phyloP scores from a whole-genome alignment of 2,888 invertebrate species.

The Pediacus dermestoides region DNA sequence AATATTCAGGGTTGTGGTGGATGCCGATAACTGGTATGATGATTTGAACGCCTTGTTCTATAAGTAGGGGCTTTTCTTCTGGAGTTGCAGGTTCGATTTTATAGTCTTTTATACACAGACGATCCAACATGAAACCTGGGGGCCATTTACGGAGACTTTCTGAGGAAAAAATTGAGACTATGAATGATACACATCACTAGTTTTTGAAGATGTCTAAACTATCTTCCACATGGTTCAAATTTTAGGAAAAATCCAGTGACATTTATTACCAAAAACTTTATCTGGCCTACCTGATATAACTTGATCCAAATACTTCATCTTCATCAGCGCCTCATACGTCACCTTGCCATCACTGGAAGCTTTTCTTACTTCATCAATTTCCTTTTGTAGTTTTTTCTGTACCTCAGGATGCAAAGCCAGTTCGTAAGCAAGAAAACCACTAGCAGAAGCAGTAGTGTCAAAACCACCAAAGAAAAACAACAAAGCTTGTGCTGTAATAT shows the following conservation, averaged over 20 bases:
- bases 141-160: constrained; percentile 55
- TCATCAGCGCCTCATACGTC: constrained; percentile 41
- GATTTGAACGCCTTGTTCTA: constrained; percentile 36
- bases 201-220: too few species aligned
- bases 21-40: constrained; percentile 41
- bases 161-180: constrained; percentile 45
- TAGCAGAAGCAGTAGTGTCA: constrained; percentile 47
- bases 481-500: constrained; percentile 54
- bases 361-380: constrained; percentile 39
- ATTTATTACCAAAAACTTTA: too few species aligned
- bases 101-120: constrained; percentile 51
- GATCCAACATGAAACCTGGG: constrained; percentile 49
- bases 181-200: too few species aligned
- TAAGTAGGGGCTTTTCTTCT: constrained; percentile 17
- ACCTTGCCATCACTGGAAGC: constrained; percentile 32
- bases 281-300: constrained; percentile 48
- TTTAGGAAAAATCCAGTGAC: too few species aligned
- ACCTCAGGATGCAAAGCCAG: constrained; percentile 46
- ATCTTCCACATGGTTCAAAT: too few species aligned
- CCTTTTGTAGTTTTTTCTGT: constrained; percentile 43
- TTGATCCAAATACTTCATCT: constrained; percentile 49
- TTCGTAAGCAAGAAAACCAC: constrained; percentile 48
- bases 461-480: constrained; percentile 51
- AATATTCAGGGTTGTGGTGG: constrained; percentile 47
- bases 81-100: constrained; percentile 28